phyloP scores from a whole-genome alignment of 2,888 invertebrate genomes.

The Lomographa bimaculata region DNA sequence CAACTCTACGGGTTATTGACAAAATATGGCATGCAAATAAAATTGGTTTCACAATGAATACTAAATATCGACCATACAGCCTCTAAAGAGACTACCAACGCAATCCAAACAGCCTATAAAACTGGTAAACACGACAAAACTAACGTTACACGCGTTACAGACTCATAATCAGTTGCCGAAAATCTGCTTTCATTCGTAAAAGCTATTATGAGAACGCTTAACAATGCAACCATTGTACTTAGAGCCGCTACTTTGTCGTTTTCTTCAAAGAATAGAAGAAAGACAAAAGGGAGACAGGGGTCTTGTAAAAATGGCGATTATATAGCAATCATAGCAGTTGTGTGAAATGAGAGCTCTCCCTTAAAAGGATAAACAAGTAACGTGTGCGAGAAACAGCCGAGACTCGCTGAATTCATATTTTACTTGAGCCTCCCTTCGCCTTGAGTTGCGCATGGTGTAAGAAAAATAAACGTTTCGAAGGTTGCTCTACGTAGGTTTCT shows the following conservation, averaged over 20 bases:
- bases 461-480: conserved; percentile 32
- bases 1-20: too few species aligned
- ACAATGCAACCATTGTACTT: conserved; percentile 47
- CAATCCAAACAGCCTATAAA: conserved; percentile 43
- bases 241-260: conserved; percentile 43
- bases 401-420: conserved; percentile 78
- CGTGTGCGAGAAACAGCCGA: conserved; percentile 79
- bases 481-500: conserved; percentile 42
- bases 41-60: too few species aligned
- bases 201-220: conserved; percentile 61
- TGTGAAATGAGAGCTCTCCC: conserved; percentile 78
- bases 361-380: conserved; percentile 81
- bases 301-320: conserved; percentile 59
- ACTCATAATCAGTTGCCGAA: conserved; percentile 64
- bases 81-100: conserved; percentile 22
- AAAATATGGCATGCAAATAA: too few species aligned
- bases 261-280: conserved; percentile 23
- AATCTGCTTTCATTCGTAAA: conserved; percentile 64
- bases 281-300: conserved; percentile 36
- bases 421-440: conserved; percentile 63
- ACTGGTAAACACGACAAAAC: conserved; percentile 48
- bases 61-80: conserved; percentile 1
- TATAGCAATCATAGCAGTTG: conserved; percentile 80
- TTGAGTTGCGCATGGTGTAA: conserved; percentile 44
- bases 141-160: conserved; percentile 50